Evolutionary conservation across 2,888 invertebrate genomes (phyloP), one percentile per base, ranked within the genome.

Genomic region (Andrena camellia): DNA sequence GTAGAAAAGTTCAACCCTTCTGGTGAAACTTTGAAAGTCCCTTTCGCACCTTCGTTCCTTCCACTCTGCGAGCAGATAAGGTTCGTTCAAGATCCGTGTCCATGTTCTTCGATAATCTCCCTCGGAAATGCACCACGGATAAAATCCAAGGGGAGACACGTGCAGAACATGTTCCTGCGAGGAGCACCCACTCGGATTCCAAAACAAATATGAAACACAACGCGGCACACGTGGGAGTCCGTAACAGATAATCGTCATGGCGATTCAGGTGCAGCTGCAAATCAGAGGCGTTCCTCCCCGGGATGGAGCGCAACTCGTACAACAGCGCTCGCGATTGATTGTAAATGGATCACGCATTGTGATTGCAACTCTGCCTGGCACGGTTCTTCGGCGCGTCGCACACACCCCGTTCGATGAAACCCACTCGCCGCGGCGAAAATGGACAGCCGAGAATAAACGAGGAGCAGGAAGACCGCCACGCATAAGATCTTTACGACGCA

Each of bases 101-200:
- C 42, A 42, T 42, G 42, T 4, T 17, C 57, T 1, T 26, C 4
- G 57, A 23, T 57, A 26, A 54, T 54, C 20, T 54, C 54, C 20
- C 20, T 54, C 54, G 54, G 23, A 57, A 20, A 26, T 57, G 57
- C 23, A 4, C 23, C 57, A 5, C 23, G 57, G 57, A 57, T 57
- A 23, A 57, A 26, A 8, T 23, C 8, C 23, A 57, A 13, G 10
- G 23, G 10, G n/a, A 33, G 50, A 31, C 20, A 59, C 35, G 59
- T 60, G 31, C 35, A 50, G 59, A 68, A 62, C 31, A 42, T n/a
- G 7, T 48, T 8, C 50, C 42, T 33, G 23, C 42, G 52, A 29
- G 57, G 52, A 60, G 70, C 69, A 77, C 71, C 78, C 66, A 77
- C 66, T 78, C 66, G 26, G 64, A 78, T 80, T 71, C 80, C 71